phyloP scores from a whole-genome alignment of 1,140 invertebrate species.

The Leptonema lineaticorne region DNA sequence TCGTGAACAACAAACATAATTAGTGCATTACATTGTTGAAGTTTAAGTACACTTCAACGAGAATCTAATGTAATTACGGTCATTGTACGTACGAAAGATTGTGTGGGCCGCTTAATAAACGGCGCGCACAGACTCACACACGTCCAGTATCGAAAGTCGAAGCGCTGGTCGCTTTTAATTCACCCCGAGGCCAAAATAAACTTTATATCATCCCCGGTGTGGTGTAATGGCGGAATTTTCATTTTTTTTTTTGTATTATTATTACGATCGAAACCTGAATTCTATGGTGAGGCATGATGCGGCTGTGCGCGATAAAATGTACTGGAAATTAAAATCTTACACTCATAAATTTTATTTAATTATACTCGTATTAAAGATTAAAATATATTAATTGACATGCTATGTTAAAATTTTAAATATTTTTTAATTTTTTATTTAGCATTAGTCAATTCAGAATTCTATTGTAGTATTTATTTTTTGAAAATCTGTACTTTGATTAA shows the following conservation, averaged over 20 bases:
- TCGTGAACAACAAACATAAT: too few species aligned
- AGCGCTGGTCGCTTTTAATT: conserved; percentile 13
- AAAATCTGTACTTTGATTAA: too few species aligned
- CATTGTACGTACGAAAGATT: not conserved
- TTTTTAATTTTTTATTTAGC: too few species aligned
- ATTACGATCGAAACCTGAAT: not conserved
- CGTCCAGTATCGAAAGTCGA: not conserved
- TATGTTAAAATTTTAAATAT: too few species aligned
- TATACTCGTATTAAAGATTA: too few species aligned
- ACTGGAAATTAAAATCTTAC: not conserved
- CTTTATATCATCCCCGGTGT: conserved; percentile 29
- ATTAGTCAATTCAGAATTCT: too few species aligned
- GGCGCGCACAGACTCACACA: not conserved
- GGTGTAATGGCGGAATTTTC: conserved; percentile 21
- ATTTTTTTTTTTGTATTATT: not conserved
- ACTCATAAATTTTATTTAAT: too few species aligned
- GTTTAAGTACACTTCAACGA: too few species aligned
- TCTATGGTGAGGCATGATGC: conserved; percentile 8
- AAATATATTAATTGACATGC: too few species aligned
- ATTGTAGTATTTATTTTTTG: too few species aligned
- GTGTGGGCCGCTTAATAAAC: conserved; percentile 5
- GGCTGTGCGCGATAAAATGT: not conserved
- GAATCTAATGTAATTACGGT: too few species aligned
- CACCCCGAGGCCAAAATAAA: conserved; percentile 31
- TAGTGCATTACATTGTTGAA: too few species aligned